phyloP scores from a whole-genome alignment of 2,113 vertebrate species.

The Tiliqua scincoides region DNA sequence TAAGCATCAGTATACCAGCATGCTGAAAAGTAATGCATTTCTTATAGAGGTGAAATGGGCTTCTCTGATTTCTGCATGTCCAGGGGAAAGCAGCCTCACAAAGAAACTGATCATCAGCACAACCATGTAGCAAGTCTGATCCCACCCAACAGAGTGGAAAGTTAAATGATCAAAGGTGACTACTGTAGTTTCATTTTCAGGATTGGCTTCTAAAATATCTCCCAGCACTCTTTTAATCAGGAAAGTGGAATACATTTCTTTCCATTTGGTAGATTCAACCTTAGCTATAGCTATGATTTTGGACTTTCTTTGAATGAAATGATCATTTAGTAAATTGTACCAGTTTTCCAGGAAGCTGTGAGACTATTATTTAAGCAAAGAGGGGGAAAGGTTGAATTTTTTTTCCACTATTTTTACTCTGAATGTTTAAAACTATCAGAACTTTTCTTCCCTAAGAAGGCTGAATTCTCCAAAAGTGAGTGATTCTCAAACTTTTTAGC shows the following conservation, averaged over 20 bases:
- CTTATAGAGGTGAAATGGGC: neutral
- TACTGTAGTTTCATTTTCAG: neutral
- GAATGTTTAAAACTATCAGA: neutral
- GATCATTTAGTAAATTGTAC: neutral
- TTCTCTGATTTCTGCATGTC: neutral
- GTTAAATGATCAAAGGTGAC: neutral
- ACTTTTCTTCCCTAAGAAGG: neutral
- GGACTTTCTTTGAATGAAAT: neutral
- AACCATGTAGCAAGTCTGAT: neutral
- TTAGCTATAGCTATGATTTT: neutral
- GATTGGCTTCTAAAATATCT: neutral
- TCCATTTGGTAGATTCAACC: neutral
- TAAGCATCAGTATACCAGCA: neutral
- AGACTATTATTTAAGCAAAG: neutral
- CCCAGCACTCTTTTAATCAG: neutral
- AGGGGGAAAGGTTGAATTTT: neutral
- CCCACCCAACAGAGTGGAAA: neutral
- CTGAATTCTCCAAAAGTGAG: neutral
- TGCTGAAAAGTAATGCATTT: neutral
- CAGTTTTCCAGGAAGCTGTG: neutral
- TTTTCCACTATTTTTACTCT: constrained; percentile 18
- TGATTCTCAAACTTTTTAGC: too few species aligned
- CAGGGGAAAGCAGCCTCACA: neutral
- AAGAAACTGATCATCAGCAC: neutral
- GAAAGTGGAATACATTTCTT: neutral